These are phyloP conservation scores for Acronicta alni DNA, from an alignment of 2,888 invertebrate genomes.

Conservation along the genomic window DNA sequence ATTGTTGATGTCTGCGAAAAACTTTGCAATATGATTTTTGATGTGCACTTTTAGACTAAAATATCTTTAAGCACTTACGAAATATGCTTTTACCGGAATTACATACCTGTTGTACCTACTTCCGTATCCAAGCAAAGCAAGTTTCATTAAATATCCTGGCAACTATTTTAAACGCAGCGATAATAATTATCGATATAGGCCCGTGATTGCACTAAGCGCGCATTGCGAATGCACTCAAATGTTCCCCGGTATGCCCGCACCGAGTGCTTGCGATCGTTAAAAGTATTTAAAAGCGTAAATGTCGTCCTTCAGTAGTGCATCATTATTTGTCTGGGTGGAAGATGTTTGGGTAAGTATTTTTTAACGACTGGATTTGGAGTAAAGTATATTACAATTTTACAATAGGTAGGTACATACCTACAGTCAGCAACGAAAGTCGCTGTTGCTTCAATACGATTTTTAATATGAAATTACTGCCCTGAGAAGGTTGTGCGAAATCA, in stretches of 20 bases:
- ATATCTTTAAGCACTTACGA: no score
- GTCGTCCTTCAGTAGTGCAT: slow-evolving; percentile 42
- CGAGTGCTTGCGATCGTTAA: slow-evolving; percentile 42
- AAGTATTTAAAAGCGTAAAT: slow-evolving; percentile 52
- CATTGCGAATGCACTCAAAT: slow-evolving; percentile 36
- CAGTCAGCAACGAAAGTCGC: no score
- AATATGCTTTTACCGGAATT: slow-evolving; percentile 1
- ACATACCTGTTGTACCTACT: no score
- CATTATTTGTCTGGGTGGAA: slow-evolving; percentile 34
- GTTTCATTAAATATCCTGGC: slow-evolving; percentile 17
- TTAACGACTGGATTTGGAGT: background rate
- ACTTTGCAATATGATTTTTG: no score
- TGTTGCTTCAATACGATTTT: no score
- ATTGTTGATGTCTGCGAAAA: no score
- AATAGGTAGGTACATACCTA: no score
- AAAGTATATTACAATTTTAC: no score
- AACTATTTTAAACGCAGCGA: slow-evolving; percentile 43
- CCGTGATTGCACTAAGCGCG: slow-evolving; percentile 41
- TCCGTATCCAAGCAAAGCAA: background rate
- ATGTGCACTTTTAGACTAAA: no score
- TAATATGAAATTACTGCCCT: no score
- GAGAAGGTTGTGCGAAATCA: no score
- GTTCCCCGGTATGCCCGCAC: slow-evolving; percentile 20
- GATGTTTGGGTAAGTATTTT: slow-evolving; percentile 2
- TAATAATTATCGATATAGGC: slow-evolving; percentile 55